phyloP scores from a whole-genome alignment of 92 coral and sea anemone genomes.

The Epizoanthus scotinus region DNA sequence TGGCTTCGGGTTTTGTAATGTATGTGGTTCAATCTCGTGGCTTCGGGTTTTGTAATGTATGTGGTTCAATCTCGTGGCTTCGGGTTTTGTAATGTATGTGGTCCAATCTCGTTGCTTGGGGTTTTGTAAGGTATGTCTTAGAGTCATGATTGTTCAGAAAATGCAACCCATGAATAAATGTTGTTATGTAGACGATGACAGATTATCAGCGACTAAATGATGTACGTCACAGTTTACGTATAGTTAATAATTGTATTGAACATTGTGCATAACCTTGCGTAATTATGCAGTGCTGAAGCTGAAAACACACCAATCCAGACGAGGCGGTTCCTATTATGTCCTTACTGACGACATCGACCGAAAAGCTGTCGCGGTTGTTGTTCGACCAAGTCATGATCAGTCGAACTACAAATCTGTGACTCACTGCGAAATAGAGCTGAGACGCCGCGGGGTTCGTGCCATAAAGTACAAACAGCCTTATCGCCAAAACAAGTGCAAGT shows the following conservation, averaged over 20 bases:
- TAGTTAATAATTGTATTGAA: not conserved
- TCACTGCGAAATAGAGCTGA: slow-evolving; percentile 14
- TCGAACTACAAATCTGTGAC: not conserved
- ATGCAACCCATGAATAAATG: too few species aligned
- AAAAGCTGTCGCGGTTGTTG: not conserved
- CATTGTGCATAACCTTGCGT: not conserved
- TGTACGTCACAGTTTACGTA: not conserved
- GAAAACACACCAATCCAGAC: not conserved
- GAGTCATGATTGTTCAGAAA: too few species aligned
- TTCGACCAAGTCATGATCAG: not conserved
- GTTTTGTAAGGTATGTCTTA: too few species aligned
- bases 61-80: too few species aligned
- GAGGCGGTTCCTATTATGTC: not conserved
- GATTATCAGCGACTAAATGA: too few species aligned
- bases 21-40: too few species aligned
- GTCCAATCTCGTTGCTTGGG: too few species aligned
- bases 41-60: too few species aligned
- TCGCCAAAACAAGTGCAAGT: slow-evolving; percentile 3
- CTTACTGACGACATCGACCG: not conserved
- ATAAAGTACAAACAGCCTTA: not conserved
- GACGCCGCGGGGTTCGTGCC: not conserved
- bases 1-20: too few species aligned
- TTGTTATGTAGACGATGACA: too few species aligned
- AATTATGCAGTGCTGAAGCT: not conserved
- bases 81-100: too few species aligned